Conservation (phyloP, 2,888 invertebrate genomes). For the Rhyacophila evoluta region DNA sequence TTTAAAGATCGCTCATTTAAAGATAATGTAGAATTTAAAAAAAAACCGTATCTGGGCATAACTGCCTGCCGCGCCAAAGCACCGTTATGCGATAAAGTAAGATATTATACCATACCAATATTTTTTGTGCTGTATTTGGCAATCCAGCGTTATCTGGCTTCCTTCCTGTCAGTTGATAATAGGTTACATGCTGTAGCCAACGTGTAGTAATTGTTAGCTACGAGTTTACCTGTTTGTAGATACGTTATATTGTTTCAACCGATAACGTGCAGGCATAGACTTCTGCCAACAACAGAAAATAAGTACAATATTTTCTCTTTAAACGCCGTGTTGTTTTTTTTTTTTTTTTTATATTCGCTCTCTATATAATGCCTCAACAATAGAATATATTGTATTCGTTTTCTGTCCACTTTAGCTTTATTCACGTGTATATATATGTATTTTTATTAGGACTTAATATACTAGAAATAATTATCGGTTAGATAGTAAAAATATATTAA, state of each 20-base stretch:
- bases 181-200: neutral
- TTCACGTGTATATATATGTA: too few species aligned
- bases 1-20: too few species aligned
- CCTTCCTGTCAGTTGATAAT: constrained; percentile 6
- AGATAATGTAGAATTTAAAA: neutral
- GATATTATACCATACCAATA: neutral
- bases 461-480: too few species aligned
- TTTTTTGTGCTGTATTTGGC: neutral
- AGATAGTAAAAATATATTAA: too few species aligned
- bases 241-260: neutral
- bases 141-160: neutral
- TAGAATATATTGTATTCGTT: too few species aligned
- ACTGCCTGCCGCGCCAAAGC: neutral
- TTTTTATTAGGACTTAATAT: too few species aligned
- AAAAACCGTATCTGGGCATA: neutral
- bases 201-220: neutral
- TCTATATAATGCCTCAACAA: too few species aligned
- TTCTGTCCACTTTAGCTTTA: too few species aligned
- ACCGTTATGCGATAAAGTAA: neutral
- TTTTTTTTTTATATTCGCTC: too few species aligned
- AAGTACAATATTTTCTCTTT: too few species aligned
- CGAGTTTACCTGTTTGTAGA: neutral
- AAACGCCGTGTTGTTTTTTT: too few species aligned
- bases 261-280: neutral
- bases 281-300: too few species aligned